Conservation (phyloP, 2,113 vertebrate genomes). For the chimpanzee (Pan troglodytes) region NHGRI_mPanTro3-v2.1_pri NC_072421.2:109088001-109088500, state of each 20-base stretch:
- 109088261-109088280: not conserved
- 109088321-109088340: not conserved
- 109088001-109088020: no score
- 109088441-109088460: not conserved
- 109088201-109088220: not conserved
- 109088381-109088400: not conserved
- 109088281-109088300: not conserved
- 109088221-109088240: not conserved
- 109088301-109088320: not conserved
- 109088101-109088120: no score
- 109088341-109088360: not conserved
- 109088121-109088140: no score
- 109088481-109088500: not conserved
- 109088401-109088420: not conserved
- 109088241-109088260: not conserved
- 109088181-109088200: not conserved
- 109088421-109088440: not conserved
- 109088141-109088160: not conserved
- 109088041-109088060: no score
- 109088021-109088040: no score
- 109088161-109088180: not conserved
- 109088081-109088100: no score
- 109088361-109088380: slow-evolving; percentile 8
- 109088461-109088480: not conserved
- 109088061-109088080: no score